Evolutionary conservation across 2,888 invertebrate genomes (phyloP).

Genomic region (Drosophila kanekoi): DNA sequence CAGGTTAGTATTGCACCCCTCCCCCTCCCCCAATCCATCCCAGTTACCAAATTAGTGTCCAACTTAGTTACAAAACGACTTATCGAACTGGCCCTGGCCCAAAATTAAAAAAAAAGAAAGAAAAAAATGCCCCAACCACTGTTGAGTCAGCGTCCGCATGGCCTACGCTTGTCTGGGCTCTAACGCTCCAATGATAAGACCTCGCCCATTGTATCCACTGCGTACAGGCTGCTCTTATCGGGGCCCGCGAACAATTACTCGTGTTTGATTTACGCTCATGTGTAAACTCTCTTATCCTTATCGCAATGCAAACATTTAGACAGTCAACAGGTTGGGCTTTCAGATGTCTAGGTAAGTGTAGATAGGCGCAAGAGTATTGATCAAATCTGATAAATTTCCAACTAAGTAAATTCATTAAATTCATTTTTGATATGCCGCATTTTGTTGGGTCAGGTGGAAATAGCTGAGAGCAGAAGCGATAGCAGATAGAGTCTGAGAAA

Average conservation of each 20-base stretch:
- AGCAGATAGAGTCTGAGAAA: neutral
- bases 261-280: constrained; percentile 57
- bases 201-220: constrained; percentile 20
- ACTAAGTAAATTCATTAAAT: constrained; percentile 36
- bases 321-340: constrained; percentile 39
- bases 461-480: neutral
- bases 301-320: constrained; percentile 47
- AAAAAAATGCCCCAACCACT: constrained; percentile 13
- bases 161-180: constrained; percentile 21
- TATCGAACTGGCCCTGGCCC: constrained; percentile 63
- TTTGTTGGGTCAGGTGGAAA: constrained; percentile 6
- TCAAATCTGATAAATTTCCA: constrained; percentile 30
- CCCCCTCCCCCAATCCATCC: neutral
- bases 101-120: constrained; percentile 35
- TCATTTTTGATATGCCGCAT: constrained; percentile 33
- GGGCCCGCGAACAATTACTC: constrained; percentile 29
- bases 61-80: constrained; percentile 28
- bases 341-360: constrained; percentile 32
- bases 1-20: constrained; percentile 39
- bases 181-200: constrained; percentile 44
- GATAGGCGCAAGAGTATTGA: constrained; percentile 39
- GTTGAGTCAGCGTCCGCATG: constrained; percentile 42
- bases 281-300: constrained; percentile 51
- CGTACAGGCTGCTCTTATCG: constrained; percentile 30
- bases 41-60: neutral